These are phyloP conservation scores for Abrostola triplasia DNA, from an alignment of 2,888 invertebrate species.

Conservation along the genomic window DNA sequence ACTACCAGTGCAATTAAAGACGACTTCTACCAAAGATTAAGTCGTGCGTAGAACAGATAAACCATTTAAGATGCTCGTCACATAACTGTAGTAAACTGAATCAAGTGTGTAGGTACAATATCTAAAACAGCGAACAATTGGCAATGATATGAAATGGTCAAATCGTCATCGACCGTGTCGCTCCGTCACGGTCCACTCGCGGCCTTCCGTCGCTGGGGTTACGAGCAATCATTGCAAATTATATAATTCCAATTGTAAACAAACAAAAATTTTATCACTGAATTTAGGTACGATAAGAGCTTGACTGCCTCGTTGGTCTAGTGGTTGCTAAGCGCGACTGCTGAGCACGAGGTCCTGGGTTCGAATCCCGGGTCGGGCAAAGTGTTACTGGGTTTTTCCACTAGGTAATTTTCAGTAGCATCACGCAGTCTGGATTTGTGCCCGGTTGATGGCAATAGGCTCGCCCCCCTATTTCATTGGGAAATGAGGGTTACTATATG, in stretches of 20 bases:
- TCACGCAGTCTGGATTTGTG: too few species aligned
- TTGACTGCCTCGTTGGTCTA: too few species aligned
- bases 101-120: constrained; percentile 11
- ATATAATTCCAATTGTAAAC: constrained; percentile 54
- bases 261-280: constrained; percentile 26
- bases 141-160: constrained; percentile 49
- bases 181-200: constrained; percentile 48
- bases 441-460: too few species aligned
- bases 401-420: too few species aligned
- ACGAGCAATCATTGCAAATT: constrained; percentile 37
- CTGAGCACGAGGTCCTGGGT: too few species aligned
- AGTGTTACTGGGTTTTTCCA: too few species aligned
- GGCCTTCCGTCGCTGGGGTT: constrained; percentile 53
- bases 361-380: too few species aligned
- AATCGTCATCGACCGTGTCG: constrained; percentile 51
- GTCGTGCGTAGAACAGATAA: neutral
- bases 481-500: too few species aligned
- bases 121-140: constrained; percentile 21
- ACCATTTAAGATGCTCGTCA: neutral
- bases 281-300: neutral
- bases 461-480: too few species aligned
- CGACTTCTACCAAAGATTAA: too few species aligned
- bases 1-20: too few species aligned
- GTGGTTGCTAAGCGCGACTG: too few species aligned
- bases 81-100: constrained; percentile 6